Conservation (phyloP, 2,888 invertebrate genomes). For the Philhelius pedissequus region DNA sequence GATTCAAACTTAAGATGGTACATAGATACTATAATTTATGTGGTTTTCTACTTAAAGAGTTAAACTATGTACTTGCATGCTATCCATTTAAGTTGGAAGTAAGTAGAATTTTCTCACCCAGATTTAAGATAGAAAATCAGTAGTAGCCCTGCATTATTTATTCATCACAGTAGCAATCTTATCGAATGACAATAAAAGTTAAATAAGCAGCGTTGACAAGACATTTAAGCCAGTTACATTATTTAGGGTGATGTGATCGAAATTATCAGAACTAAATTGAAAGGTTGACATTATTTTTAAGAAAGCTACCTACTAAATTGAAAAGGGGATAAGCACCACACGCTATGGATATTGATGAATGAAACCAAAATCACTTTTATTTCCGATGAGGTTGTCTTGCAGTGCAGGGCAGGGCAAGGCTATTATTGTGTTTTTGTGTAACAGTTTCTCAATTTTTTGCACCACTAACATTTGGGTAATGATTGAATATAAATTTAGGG, state of each 20-base stretch:
- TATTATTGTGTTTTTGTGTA: not conserved
- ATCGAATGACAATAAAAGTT: not conserved
- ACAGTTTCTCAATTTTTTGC: not conserved
- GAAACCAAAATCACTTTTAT: conserved; percentile 9
- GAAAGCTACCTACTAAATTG: not conserved
- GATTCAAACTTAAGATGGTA: not conserved
- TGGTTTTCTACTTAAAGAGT: not conserved
- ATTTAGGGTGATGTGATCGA: not conserved
- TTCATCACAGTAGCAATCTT: not conserved
- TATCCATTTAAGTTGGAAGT: not conserved
- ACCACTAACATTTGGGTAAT: not conserved
- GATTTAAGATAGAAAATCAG: not conserved
- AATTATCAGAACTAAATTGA: conserved; percentile 6
- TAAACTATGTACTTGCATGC: not conserved
- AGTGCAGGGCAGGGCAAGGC: not conserved
- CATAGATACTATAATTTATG: not conserved
- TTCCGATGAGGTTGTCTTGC: not conserved
- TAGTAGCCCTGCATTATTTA: not conserved
- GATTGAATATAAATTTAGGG: conserved; percentile 6
- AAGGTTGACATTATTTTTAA: not conserved
- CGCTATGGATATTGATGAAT: not conserved
- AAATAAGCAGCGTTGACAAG: conserved; percentile 11
- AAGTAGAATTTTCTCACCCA: not conserved
- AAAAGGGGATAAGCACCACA: conserved; percentile 7
- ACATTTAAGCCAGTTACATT: conserved; percentile 3